Evolutionary conservation across 2,888 invertebrate species (phyloP).

Genomic region (Odontocolon sp.): DNA sequence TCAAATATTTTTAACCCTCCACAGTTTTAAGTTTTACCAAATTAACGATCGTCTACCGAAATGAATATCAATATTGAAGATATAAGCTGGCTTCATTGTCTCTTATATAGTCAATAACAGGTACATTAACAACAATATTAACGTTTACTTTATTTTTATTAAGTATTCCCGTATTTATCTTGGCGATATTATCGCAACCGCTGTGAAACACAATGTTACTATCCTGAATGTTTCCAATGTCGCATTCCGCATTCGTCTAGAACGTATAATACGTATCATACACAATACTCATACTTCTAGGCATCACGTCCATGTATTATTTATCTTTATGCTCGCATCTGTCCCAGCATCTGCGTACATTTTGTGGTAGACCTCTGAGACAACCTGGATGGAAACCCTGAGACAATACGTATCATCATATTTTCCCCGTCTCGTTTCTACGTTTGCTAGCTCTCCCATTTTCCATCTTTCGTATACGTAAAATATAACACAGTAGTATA

Average conservation of each 20-base stretch:
- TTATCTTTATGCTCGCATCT: slow-evolving; percentile 21
- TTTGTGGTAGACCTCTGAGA: slow-evolving; percentile 1
- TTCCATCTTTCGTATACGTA: neutral
- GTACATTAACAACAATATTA: too few relatives aligned
- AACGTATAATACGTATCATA: neutral
- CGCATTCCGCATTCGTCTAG: neutral
- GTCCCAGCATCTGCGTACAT: slow-evolving; percentile 7
- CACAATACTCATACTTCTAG: neutral
- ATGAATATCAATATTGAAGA: too few relatives aligned
- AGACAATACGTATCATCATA: slow-evolving; percentile 45
- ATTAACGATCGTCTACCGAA: too few relatives aligned
- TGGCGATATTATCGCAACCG: neutral
- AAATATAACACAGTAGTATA: slow-evolving; percentile 38
- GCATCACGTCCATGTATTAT: slow-evolving; percentile 2
- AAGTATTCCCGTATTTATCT: too few relatives aligned
- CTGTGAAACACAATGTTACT: neutral
- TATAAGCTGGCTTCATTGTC: too few relatives aligned
- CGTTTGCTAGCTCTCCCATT: neutral
- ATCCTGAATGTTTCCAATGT: slow-evolving; percentile 17
- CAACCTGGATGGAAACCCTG: slow-evolving; percentile 16
- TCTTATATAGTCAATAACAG: too few relatives aligned
- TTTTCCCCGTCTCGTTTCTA: slow-evolving; percentile 6
- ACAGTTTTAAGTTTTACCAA: too few relatives aligned
- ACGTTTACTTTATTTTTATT: too few relatives aligned
- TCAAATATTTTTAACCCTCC: too few relatives aligned